These are phyloP conservation scores for Drosophila asahinai DNA, from an alignment of 1,140 invertebrate species.

Conservation along the genomic window DNA sequence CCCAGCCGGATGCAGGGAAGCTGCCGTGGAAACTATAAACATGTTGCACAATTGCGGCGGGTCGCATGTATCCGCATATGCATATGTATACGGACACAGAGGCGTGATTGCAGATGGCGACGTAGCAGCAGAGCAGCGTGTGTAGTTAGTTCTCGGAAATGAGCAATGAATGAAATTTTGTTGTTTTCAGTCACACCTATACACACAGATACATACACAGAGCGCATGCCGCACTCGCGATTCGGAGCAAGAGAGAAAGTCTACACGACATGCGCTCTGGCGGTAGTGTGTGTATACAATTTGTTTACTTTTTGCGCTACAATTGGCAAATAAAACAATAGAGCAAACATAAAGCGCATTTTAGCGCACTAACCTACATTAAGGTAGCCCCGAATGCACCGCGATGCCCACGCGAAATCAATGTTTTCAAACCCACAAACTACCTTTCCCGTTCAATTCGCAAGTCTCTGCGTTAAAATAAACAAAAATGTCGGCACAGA, in stretches of 20 bases:
- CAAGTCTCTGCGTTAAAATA: conserved; percentile 5
- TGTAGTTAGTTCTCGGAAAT: conserved; percentile 74
- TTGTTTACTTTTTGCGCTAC: conserved; percentile 57
- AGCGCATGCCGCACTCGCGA: conserved; percentile 16
- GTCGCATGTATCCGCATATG: conserved; percentile 8
- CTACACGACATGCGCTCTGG: conserved; percentile 61
- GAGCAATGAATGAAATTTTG: conserved; percentile 79
- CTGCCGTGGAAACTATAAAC: conserved; percentile 25
- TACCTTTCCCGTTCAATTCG: conserved; percentile 10
- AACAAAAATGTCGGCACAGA: conserved; percentile 39
- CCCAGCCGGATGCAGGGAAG: conserved; percentile 28
- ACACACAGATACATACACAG: conserved; percentile 15
- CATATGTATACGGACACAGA: conserved; percentile 8
- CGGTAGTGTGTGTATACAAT: conserved; percentile 41
- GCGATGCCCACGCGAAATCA: neutral
- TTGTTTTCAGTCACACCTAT: conserved; percentile 58
- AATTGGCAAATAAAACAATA: conserved; percentile 53
- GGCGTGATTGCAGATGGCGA: conserved; percentile 62
- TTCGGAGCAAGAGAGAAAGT: conserved; percentile 74
- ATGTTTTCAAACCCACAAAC: neutral
- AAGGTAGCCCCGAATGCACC: neutral
- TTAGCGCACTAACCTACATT: conserved; percentile 37
- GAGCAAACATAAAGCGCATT: conserved; percentile 20
- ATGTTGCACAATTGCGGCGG: conserved; percentile 14
- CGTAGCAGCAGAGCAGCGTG: conserved; percentile 37